A percentile compares a stretch with the other conserved stretches of the same genome.
Evolutionary conservation across 2,797 vertebrate species (phyloP).

Genomic region (Eurystomus glaucurus): DNA sequence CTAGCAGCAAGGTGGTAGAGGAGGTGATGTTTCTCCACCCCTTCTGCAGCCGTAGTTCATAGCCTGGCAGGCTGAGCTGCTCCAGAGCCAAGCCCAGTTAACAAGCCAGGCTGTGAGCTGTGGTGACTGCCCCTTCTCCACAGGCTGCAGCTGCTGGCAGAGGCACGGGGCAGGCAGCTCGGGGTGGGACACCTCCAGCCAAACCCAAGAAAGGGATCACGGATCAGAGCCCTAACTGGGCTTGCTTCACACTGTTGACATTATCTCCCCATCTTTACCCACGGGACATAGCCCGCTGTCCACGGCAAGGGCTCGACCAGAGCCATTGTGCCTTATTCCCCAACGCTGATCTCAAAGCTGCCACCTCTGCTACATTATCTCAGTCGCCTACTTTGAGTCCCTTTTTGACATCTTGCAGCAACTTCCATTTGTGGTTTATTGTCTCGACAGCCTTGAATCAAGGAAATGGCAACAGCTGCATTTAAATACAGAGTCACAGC

Average conservation of each 20-base stretch:
- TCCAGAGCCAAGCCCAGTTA: neutral
- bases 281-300: accelerated
- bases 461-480: slow-evolving; percentile 20
- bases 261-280: neutral
- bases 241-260: neutral
- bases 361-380: neutral
- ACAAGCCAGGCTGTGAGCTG: neutral
- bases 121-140: accelerated
- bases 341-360: neutral
- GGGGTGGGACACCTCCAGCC: neutral
- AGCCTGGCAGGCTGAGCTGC: neutral
- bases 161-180: neutral
- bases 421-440: slow-evolving; percentile 8
- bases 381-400: neutral
- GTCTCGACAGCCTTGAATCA: neutral
- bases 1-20: neutral
- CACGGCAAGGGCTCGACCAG: neutral
- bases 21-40: neutral
- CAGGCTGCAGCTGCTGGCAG: neutral
- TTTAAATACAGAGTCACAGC: slow-evolving; percentile 12
- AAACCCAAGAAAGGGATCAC: neutral
- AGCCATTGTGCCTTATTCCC: neutral
- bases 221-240: neutral
- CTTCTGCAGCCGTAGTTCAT: neutral
- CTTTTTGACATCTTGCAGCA: neutral